Base-by-base conservation (phyloP, 1,140 invertebrate species). In the Chironomus striatipennis region DNA sequence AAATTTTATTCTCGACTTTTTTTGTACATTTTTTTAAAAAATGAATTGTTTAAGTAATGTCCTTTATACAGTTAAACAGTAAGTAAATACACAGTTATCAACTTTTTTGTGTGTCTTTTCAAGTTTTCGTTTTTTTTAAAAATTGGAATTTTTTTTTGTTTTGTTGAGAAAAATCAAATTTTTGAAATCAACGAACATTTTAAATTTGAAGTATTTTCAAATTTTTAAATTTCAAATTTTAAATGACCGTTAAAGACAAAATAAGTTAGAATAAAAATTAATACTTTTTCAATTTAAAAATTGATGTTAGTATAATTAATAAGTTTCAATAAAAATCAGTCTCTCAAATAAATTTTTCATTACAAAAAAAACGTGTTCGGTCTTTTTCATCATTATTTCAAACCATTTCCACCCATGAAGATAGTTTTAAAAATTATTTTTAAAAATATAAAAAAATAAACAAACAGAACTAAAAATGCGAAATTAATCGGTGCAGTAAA, bases 281-380 rank as follows among this genome's bases (percentile, higher is more conserved):
- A 57, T n/a, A 57, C 12, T 57, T 15, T 57, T 47, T 15, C 8
- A 47, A 47, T 47, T 47, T 47, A 47, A 47, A 47, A 47, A 47
- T 47, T 47, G 15, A 4, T 15, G 43, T 57, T 57, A 57, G 47
- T 57, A 57, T 1, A 12, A 57, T 57, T 57, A n/a, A n/a, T 57
- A 57, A 57, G n/a, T n/a, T n/a, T 57, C n/a, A 57, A 57, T 57
- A 15, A 57, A 57, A 57, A 57, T 57, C 47, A 57, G 47, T 57
- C 47, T 57, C 47, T 57, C 47, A 57, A 57, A 57, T 12, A 57
- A 57, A 57, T 57, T 57, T 34, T 34, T 34, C 24, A 34, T 34
- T 34, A 34, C 5, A 34, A 34, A 34, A 34, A 34, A 34, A 34
- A 34, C 24, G 24, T 34, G 24, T 34, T 34, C 24, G 24, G 24